Conservation (phyloP, 2,888 invertebrate genomes). For the Epinotia brunnichana region DNA sequence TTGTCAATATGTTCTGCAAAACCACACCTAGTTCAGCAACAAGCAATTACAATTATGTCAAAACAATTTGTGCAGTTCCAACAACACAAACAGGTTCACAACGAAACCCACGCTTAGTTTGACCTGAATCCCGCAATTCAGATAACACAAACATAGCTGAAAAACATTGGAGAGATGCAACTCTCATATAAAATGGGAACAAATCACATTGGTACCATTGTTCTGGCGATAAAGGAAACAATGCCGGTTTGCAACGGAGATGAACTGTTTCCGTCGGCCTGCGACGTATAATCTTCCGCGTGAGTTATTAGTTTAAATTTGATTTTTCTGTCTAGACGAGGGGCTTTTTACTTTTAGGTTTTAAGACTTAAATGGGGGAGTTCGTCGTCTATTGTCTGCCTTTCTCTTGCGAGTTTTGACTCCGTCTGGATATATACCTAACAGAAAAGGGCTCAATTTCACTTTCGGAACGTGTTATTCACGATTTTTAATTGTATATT, state of each 20-base stretch:
- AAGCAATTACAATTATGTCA: not conserved
- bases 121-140: slow-evolving; percentile 2
- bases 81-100: not conserved
- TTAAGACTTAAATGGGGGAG: slow-evolving; percentile 2
- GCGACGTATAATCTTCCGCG: slow-evolving; percentile 24
- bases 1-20: not conserved
- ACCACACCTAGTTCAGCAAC: not conserved
- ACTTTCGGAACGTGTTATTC: not conserved
- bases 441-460: not conserved
- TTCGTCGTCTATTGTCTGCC: not conserved
- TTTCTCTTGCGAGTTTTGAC: not conserved
- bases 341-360: not conserved
- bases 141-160: not conserved
- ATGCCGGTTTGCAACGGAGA: slow-evolving; percentile 55
- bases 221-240: slow-evolving; percentile 50
- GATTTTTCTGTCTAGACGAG: slow-evolving; percentile 29
- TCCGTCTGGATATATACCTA: not conserved
- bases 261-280: slow-evolving; percentile 55
- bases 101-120: not conserved
- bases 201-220: slow-evolving; percentile 29
- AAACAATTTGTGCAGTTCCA: slow-evolving; percentile 3
- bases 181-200: slow-evolving; percentile 6
- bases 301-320: slow-evolving; percentile 26
- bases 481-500: not conserved
- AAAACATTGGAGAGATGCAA: not conserved